Evolutionary conservation across 2,888 invertebrate species (phyloP).

Genomic region (Chrysolina americana): DNA sequence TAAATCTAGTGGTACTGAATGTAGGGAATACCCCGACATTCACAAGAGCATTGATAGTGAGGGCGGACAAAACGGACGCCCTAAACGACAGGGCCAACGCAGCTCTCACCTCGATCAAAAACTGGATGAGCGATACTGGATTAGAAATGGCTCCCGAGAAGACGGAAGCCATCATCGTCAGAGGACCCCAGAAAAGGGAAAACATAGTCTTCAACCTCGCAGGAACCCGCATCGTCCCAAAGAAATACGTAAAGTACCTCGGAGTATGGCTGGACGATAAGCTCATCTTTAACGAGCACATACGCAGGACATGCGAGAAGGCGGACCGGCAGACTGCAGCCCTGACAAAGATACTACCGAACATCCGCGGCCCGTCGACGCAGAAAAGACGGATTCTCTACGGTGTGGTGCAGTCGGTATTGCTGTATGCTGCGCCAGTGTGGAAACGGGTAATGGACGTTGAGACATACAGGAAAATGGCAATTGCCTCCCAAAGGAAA

Average conservation of each 20-base stretch:
- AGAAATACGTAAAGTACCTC: constrained; percentile 27
- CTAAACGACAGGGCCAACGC: constrained; percentile 22
- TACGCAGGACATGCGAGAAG: constrained; percentile 23
- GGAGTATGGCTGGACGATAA: constrained; percentile 32
- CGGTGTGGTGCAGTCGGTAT: constrained; percentile 20
- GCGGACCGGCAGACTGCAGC: constrained; percentile 2
- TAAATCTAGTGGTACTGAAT: constrained; percentile 6
- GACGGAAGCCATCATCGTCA: constrained; percentile 36
- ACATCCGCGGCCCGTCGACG: constrained; percentile 21
- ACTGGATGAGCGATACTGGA: constrained; percentile 26
- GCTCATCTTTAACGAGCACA: constrained; percentile 18
- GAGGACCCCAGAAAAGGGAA: constrained; percentile 4
- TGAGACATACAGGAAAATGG: constrained; percentile 28
- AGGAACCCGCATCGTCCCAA: background rate
- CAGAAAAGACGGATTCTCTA: constrained; percentile 26
- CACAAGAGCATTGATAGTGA: constrained; percentile 23
- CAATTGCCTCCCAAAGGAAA: constrained; percentile 32
- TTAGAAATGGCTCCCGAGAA: constrained; percentile 32
- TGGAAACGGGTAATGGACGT: constrained; percentile 33
- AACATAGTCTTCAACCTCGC: background rate
- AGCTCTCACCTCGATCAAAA: constrained; percentile 8
- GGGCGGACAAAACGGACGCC: constrained; percentile 9
- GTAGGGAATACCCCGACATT: constrained; percentile 6
- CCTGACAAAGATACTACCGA: constrained; percentile 35
- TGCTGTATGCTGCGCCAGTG: constrained; percentile 42